Evolutionary conservation across 2,888 invertebrate species (phyloP), one percentile per base, ranked within the genome.

Genomic region (Callosobruchus maculatus): DNA sequence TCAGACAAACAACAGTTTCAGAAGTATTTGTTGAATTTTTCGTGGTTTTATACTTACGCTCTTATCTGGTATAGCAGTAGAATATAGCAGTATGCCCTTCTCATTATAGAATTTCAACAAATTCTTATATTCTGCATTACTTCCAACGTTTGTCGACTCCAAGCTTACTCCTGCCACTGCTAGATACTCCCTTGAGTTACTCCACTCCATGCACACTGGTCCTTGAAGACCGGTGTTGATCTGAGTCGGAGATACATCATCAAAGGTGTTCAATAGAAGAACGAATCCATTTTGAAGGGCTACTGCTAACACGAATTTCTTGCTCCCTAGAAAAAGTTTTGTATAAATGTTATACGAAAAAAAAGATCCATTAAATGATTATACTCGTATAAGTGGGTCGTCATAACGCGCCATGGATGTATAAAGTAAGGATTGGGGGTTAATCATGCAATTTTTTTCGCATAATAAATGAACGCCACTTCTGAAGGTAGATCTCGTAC

Each of bases 141-240:
- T 77, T 18, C 82, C 79, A 68, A 80, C 74, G 9, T 79, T 76
- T 74, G 84, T 80, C 18, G 84, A 84, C 84, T 81, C 84, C n/a
- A 91, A 86, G 20, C 92, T 91, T 0, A 84, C 78, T n/a, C 98
- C 98, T 70, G 97, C 97, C 0, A 98, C 96, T 0, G 97, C 98
- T 76, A 98, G 89, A 73, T 97, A 88, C 85, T 97, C 96, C 49
- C 97, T 92, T 0, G 97, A 97, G 87, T 97, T 98, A 76, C 97
- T 97, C 98, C 98, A 98, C 88, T 98, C 98, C 90, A 98, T 95
- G 81, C 94, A 93, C 79, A 96, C 87, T 9, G 94, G 94, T 21
- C 94, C 94, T 81, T 93, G 91, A 76, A 95, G 88, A n/a, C 93
- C 93, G 0, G 97, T 97, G 83, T 92, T 90, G 79, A 97, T 92